Evolutionary conservation across 2,888 invertebrate species (phyloP), one percentile per base, ranked within the genome.

Genomic region (Andrena hattorfiana): DNA sequence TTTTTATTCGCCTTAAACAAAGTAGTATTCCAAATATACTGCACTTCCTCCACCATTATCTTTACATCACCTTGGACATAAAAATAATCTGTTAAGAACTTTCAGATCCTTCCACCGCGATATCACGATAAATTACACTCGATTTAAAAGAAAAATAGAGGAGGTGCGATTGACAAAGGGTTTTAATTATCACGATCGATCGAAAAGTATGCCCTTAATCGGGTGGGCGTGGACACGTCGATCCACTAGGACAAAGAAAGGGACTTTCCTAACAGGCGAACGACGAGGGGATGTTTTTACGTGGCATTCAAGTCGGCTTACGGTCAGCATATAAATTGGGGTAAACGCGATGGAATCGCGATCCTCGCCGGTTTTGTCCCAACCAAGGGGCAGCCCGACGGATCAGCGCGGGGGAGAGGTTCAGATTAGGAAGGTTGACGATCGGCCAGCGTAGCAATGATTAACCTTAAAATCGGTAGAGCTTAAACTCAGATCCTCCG

Each of bases 161-260:
- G 16, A 42, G 28, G 2, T 5, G 2, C 51, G 66, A 67, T 73
- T 77, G 84, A 85, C 81, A 85, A 87, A 89, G 87, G 84, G 86
- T 89, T 92, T 92, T 92, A 91, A 92, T 93, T 92, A 93, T 92
- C 89, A 75, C 84, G 83, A 92, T 91, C 91, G 90, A 92, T 90
- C 86, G 87, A 79, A 77, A 56, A 42, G 42, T 89, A 89, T 87
- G 85, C 87, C 85, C 88, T 91, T 91, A 91, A 92, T 91, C 91
- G 90, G 70, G 74, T 89, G 90, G 91, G 90, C 89, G 91, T 89
- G 85, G 83, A 80, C 84, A 68, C 83, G 83, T 86, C 86, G 82
- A 86, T 77, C 81, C 80, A 64, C 20, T 75, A 83, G 56, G 76
- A 91, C 87, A 89, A 90, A 89, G 86, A 84, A 77, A 77, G 82